phyloP scores from a whole-genome alignment of 2,113 vertebrate species.

The Brachirus orientalis region DNA sequence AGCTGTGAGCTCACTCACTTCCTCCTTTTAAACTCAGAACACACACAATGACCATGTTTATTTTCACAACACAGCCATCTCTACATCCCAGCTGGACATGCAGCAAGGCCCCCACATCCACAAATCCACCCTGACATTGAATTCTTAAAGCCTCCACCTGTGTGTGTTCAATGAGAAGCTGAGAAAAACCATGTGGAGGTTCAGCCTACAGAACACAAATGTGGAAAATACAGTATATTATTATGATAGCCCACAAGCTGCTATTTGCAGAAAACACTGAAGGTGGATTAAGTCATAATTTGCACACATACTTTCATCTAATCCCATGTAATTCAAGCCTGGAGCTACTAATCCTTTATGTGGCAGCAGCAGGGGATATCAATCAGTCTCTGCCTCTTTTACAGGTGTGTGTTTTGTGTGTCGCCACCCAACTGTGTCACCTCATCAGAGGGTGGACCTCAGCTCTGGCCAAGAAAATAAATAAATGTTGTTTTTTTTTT shows the following conservation, averaged over 20 bases:
- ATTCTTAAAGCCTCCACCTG: conserved; percentile 2
- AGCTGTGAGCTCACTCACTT: conserved; percentile 45
- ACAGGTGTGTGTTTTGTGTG: conserved; percentile 19
- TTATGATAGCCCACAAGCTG: conserved; percentile 2
- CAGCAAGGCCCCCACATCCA: conserved; percentile 7
- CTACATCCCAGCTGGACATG: conserved; percentile 42
- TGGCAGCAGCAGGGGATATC: conserved; percentile 23
- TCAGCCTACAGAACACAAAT: conserved; percentile 11
- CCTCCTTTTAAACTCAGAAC: neutral
- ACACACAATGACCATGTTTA: conserved; percentile 38
- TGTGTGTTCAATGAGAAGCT: neutral
- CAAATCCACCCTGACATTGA: conserved; percentile 6
- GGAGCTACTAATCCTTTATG: conserved; percentile 32
- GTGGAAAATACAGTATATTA: conserved; percentile 13
- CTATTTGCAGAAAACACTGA: conserved; percentile 27
- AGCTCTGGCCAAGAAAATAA: too few species aligned
- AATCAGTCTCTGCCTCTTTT: conserved; percentile 20
- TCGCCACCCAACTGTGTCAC: conserved; percentile 8
- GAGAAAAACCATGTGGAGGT: neutral
- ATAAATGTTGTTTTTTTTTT: too few species aligned
- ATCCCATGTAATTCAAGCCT: conserved; percentile 50
- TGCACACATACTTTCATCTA: conserved; percentile 23
- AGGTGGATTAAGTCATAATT: conserved; percentile 23
- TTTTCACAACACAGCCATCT: conserved; percentile 49
- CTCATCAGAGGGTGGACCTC: neutral